These are phyloP conservation scores for Zoroaster sp. DNA, from an alignment of 53 echinoderm and acorn worm genomes.

Conservation along the genomic window DNA sequence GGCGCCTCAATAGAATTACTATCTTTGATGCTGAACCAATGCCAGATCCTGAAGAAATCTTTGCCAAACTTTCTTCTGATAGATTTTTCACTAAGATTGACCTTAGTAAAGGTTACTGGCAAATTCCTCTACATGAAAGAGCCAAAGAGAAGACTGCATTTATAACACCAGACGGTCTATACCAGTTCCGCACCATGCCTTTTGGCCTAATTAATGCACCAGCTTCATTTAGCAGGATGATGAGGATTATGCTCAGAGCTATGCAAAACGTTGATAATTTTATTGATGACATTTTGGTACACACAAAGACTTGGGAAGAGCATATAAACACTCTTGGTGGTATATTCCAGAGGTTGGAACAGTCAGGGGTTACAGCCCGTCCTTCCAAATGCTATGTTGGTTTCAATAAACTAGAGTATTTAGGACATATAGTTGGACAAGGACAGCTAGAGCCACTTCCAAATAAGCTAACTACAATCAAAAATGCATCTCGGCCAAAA, in stretches of 20 bases:
- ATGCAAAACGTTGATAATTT: conserved; percentile 41
- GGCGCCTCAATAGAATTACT: not conserved
- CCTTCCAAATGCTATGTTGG: conserved; percentile 66
- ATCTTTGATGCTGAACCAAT: conserved; percentile 30
- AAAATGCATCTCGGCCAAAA: conserved; percentile 31
- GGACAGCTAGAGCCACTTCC: conserved; percentile 38
- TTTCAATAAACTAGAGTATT: conserved; percentile 42
- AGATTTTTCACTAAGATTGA: not conserved
- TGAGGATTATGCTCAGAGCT: conserved; percentile 21
- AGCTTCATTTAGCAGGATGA: conserved; percentile 32
- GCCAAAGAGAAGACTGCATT: conserved; percentile 16
- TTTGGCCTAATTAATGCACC: conserved; percentile 53
- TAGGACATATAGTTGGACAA: conserved; percentile 51
- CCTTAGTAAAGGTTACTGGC: conserved; percentile 32
- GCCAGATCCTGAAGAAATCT: conserved; percentile 29
- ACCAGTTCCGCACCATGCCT: conserved; percentile 45
- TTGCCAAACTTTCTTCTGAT: not conserved
- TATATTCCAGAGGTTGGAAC: conserved; percentile 39
- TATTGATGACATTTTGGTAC: conserved; percentile 69
- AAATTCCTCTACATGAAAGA: conserved; percentile 4
- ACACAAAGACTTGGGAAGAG: conserved; percentile 60
- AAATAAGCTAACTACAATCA: conserved; percentile 32
- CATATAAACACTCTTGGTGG: conserved; percentile 34
- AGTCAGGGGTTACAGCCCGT: conserved; percentile 27
- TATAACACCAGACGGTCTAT: conserved; percentile 32